These are phyloP conservation scores for Pipistrellus pipistrellus DNA, from an alignment of 2,797 vertebrate genomes.

Conservation along the genomic window DNA sequence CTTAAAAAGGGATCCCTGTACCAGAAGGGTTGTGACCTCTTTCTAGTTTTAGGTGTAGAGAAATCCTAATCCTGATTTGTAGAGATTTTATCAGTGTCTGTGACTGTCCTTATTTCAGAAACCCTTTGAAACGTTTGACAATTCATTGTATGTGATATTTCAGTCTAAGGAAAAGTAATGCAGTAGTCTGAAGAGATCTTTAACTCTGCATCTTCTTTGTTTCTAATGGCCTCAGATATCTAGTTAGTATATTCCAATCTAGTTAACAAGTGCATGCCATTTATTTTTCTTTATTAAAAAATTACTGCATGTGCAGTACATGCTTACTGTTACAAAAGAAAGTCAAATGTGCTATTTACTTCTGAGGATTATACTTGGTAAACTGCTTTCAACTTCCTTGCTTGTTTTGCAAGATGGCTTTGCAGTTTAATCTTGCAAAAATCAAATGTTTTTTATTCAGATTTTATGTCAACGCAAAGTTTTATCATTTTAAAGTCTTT, in stretches of 20 bases:
- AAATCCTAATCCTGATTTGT: neutral
- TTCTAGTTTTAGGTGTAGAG: neutral
- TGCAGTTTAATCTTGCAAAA: constrained; percentile 29
- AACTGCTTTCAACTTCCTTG: neutral
- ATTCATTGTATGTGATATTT: neutral
- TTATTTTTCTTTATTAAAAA: constrained; percentile 56
- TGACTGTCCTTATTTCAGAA: neutral
- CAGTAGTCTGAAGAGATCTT: neutral
- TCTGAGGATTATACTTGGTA: neutral
- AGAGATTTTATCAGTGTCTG: neutral
- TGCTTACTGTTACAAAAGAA: constrained; percentile 22
- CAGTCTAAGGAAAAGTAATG: neutral
- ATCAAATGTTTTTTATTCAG: constrained; percentile 39
- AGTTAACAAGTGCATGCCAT: neutral
- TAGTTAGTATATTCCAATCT: neutral
- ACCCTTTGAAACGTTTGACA: neutral
- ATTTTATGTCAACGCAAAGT: neutral
- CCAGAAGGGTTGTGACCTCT: constrained; percentile 12
- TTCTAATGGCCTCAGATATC: neutral
- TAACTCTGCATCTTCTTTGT: neutral
- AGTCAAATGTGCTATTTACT: neutral
- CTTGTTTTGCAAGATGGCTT: constrained; percentile 2
- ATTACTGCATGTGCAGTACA: neutral
- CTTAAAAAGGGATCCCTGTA: constrained; percentile 2
- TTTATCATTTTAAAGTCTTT: constrained; percentile 33